These are phyloP conservation scores for Candoia aspera DNA, from an alignment of 2,113 vertebrate genomes.

Conservation along the genomic window DNA sequence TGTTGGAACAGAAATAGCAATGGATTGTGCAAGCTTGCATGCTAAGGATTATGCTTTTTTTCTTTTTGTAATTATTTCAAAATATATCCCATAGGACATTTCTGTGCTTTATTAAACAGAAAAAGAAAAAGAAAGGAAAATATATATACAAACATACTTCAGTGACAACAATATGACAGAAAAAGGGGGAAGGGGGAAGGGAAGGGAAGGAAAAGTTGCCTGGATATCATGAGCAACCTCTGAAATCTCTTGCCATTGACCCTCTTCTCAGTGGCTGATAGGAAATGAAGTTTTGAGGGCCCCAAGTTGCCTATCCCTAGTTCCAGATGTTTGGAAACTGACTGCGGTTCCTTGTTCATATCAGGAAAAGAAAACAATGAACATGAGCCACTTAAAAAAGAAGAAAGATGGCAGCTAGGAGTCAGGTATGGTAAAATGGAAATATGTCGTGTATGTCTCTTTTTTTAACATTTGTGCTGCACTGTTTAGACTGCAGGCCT, in stretches of 20 bases:
- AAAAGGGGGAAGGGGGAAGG: neutral
- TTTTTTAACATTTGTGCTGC: neutral
- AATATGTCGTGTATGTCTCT: neutral
- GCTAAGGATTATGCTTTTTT: neutral
- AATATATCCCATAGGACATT: neutral
- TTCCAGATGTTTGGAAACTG: neutral
- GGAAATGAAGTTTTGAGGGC: no score
- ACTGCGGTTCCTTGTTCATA: neutral
- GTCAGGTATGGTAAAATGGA: neutral
- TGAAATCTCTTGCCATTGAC: neutral
- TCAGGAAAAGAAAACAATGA: neutral
- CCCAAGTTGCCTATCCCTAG: neutral
- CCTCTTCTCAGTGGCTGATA: neutral
- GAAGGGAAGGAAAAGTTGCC: neutral
- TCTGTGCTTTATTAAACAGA: neutral
- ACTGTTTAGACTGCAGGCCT: neutral
- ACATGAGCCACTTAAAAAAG: neutral
- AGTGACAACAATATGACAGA: neutral
- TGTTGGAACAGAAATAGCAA: neutral
- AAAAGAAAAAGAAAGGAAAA: neutral
- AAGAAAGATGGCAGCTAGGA: neutral
- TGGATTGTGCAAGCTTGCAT: neutral
- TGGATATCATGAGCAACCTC: neutral
- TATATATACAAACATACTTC: neutral
- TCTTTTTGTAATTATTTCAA: neutral